These are phyloP conservation scores for Babylonia areolata DNA, from an alignment of 1,140 invertebrate species.

Conservation along the genomic window DNA sequence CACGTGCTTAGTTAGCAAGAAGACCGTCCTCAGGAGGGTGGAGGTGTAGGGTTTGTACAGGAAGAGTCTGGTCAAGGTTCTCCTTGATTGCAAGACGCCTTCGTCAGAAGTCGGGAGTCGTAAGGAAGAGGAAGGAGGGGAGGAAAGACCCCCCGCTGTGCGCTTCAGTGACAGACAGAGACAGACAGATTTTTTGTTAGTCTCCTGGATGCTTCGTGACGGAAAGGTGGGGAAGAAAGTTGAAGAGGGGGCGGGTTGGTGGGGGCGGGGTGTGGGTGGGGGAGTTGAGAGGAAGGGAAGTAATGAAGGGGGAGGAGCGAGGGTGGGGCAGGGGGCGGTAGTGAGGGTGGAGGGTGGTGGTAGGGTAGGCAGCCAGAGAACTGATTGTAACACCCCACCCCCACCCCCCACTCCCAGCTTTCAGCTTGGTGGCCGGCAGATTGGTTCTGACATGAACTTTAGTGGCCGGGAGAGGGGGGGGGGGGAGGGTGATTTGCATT, in stretches of 20 bases:
- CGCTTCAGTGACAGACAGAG: slow-evolving; percentile 6
- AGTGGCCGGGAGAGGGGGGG: background rate
- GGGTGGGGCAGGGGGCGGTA: background rate
- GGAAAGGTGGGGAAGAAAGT: background rate
- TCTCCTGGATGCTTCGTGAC: too few relatives aligned
- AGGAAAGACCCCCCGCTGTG: too few relatives aligned
- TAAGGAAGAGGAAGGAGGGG: background rate
- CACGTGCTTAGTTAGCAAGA: too few relatives aligned
- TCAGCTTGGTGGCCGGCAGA: background rate
- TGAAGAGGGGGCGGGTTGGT: background rate
- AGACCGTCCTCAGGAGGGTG: too few relatives aligned
- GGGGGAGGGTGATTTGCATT: background rate
- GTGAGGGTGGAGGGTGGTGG: background rate
- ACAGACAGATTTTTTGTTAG: background rate
- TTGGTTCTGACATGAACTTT: background rate
- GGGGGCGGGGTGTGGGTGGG: background rate
- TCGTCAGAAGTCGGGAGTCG: background rate
- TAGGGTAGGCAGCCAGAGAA: background rate
- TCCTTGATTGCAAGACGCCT: too few relatives aligned
- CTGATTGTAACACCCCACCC: background rate
- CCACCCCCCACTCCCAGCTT: too few relatives aligned
- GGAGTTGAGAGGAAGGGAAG: background rate
- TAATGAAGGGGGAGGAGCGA: background rate
- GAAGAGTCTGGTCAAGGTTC: too few relatives aligned
- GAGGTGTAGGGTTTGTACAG: too few relatives aligned